phyloP scores from a whole-genome alignment of 2,113 vertebrate species.

The Corydoras maculifer region DNA sequence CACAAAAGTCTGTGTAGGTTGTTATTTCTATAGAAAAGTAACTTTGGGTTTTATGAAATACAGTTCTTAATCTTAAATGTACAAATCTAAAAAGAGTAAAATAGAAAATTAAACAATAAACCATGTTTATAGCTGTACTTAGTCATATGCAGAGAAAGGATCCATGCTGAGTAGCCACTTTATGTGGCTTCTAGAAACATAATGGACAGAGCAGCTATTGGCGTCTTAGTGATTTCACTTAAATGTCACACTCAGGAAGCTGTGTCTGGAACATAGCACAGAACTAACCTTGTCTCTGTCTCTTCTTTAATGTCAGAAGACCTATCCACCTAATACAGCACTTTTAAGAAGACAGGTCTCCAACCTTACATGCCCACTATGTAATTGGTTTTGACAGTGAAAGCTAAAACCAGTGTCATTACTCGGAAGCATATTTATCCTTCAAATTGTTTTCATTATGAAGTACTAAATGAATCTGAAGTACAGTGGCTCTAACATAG shows the following conservation, averaged over 20 bases:
- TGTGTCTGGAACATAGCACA: constrained; percentile 24
- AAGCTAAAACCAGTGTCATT: constrained; percentile 16
- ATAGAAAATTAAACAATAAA: constrained; percentile 2
- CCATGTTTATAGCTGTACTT: constrained; percentile 5
- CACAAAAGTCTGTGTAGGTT: no score
- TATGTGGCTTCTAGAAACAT: constrained; percentile 26
- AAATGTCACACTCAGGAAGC: constrained; percentile 45
- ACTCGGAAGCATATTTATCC: neutral
- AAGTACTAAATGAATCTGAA: neutral
- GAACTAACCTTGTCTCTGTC: constrained; percentile 27
- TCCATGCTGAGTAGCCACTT: constrained; percentile 23
- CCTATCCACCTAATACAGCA: constrained; percentile 29
- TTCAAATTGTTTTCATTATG: neutral
- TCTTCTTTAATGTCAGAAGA: constrained; percentile 45
- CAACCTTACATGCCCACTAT: constrained; percentile 21
- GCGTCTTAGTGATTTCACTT: constrained; percentile 35
- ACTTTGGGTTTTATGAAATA: neutral
- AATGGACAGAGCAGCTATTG: constrained; percentile 33
- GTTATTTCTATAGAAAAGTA: no score
- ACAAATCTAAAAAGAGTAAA: constrained; percentile 12
- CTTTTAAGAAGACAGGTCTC: constrained; percentile 34
- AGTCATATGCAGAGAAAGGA: constrained; percentile 13
- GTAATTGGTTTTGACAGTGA: constrained; percentile 32
- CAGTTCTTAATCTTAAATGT: neutral
- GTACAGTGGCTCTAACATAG: neutral